Evolutionary conservation across 1,140 invertebrate species (phyloP).

Genomic region (Arion vulgaris): DNA sequence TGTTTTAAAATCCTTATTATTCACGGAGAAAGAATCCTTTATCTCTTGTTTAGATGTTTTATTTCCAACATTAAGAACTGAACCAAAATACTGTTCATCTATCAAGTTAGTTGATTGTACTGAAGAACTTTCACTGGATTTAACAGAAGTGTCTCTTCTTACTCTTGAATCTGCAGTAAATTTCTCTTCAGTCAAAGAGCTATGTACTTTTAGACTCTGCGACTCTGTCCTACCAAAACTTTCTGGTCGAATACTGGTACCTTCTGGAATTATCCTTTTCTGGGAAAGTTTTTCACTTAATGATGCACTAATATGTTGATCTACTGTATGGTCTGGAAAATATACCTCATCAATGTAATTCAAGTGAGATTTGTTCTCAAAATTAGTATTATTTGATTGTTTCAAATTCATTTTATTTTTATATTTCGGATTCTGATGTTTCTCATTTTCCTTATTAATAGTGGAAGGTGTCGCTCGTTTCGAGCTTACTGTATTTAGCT

Average conservation of each 20-base stretch:
- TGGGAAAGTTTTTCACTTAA: neutral
- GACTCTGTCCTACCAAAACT: neutral
- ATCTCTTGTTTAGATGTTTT: neutral
- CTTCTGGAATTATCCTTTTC: neutral
- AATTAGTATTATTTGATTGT: neutral
- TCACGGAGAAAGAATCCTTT: neutral
- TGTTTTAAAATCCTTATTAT: neutral
- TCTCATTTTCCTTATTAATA: neutral
- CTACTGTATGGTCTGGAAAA: conserved; percentile 13
- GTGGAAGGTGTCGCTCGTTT: neutral
- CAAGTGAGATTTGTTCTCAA: neutral
- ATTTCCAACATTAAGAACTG: neutral
- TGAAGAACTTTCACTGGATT: neutral
- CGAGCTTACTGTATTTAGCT: neutral
- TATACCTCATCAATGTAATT: conserved; percentile 22
- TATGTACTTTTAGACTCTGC: neutral
- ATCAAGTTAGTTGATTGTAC: neutral
- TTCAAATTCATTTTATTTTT: neutral
- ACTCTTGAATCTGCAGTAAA: neutral
- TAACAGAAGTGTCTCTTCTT: neutral
- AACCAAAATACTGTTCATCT: conserved; percentile 31
- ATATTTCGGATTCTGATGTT: neutral
- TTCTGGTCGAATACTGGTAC: neutral
- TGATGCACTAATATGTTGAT: neutral
- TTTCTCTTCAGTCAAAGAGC: neutral